Evolutionary conservation across 2,797 vertebrate species (phyloP).

Genomic region (Acanthopagrus latus): DNA sequence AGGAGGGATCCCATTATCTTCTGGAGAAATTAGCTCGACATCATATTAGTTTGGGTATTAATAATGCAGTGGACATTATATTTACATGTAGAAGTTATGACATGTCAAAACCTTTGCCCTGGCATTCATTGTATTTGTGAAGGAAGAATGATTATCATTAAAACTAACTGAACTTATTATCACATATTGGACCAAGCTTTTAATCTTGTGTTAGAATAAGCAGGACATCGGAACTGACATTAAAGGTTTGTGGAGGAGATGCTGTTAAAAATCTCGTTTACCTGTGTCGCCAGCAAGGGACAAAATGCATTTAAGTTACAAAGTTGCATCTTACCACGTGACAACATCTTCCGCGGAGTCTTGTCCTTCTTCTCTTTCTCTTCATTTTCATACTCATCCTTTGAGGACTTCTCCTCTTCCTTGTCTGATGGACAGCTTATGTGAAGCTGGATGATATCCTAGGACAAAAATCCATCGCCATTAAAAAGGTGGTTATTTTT

Average conservation of each 20-base stretch:
- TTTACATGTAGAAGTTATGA: conserved; percentile 13
- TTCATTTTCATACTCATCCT: conserved; percentile 96
- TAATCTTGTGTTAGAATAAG: not conserved
- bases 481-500: conserved; percentile 13
- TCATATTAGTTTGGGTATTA: conserved; percentile 25
- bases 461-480: conserved; percentile 46
- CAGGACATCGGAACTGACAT: not conserved
- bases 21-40: conserved; percentile 38
- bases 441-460: conserved; percentile 98
- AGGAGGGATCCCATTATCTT: conserved; percentile 30
- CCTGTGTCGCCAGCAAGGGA: too few relatives aligned
- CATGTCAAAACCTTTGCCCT: not conserved
- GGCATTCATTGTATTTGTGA: not conserved
- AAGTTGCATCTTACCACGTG: conserved; percentile 88
- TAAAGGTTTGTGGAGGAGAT: too few relatives aligned
- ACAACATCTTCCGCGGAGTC: conserved; percentile 94
- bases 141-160: not conserved
- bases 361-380: conserved; percentile 98
- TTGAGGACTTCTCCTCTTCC: conserved; percentile 95
- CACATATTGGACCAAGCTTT: not conserved
- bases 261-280: too few relatives aligned
- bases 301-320: not conserved
- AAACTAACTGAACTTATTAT: not conserved
- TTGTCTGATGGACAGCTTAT: conserved; percentile 99
- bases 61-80: conserved; percentile 22